Evolutionary conservation across 2,797 vertebrate species (phyloP).

Genomic region (Anas bernieri): DNA sequence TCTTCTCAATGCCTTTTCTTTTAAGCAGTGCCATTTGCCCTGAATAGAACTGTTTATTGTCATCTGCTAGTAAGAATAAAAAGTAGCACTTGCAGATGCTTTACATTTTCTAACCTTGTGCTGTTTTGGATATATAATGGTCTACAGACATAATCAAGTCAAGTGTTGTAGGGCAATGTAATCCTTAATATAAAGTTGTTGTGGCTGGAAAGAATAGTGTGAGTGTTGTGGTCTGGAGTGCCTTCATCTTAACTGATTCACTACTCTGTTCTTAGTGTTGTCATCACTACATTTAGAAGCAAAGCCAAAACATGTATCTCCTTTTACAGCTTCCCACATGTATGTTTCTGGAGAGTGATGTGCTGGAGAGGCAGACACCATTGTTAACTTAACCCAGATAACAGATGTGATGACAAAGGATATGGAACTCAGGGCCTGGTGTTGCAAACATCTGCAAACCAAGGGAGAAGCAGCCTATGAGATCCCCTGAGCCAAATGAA

Average conservation of each 20-base stretch:
- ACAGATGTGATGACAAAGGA: not conserved
- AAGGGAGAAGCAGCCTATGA: not conserved
- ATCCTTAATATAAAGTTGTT: not conserved
- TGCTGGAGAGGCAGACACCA: not conserved
- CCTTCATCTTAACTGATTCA: not conserved
- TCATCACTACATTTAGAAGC: not conserved
- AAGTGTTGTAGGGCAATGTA: not conserved
- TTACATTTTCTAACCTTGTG: not conserved
- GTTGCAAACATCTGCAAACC: not conserved
- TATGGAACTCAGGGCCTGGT: not conserved
- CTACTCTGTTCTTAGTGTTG: not conserved
- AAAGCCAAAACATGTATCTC: not conserved
- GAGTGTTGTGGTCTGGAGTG: not conserved
- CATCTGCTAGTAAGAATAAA: not conserved
- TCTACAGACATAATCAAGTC: not conserved
- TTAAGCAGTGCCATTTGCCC: slow-evolving; percentile 3
- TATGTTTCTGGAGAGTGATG: not conserved
- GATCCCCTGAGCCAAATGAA: not conserved
- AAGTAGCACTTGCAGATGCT: not conserved
- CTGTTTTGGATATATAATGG: not conserved
- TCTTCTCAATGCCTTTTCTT: slow-evolving; percentile 5
- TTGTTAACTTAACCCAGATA: not conserved
- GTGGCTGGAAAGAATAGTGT: not conserved
- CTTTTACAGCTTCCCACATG: fast-evolving
- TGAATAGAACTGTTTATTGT: not conserved